Base-by-base conservation (phyloP, 2,888 invertebrate genomes). In the Idaea dimidiata region DNA sequence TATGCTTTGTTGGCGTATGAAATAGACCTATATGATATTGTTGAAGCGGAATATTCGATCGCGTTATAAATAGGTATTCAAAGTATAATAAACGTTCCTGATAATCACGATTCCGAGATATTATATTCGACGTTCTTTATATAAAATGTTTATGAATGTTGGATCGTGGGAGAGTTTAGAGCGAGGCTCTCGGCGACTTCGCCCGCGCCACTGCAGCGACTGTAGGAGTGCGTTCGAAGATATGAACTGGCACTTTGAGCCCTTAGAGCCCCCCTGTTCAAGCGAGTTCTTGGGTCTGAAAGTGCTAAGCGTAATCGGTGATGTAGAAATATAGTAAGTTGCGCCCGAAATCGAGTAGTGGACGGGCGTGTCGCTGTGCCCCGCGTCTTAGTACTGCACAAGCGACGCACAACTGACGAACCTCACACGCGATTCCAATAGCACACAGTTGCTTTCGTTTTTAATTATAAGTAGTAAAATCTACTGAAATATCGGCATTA, bases 1-100 rank as follows among this genome's bases (percentile, higher is more conserved):
- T 91, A 91, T 91, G 91, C 91, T 91, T 90, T 90, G 89, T 91
- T 91, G 89, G 89, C 89, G 89, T 86, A 89, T 84, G 86, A 84
- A 82, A 87, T 87, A 86, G 83, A 88, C 82, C 84, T 87, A 82
- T 88, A 85, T 24, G 1, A 83, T 88, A 85, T 87, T 87, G 89
- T 88, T 87, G 88, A 84, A 84, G 83, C 86, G 83, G 81, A 80
- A 79, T 80, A 80, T 79, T 84, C 81, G 82, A 82, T 82, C 79
- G 83, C 80, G 81, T 73, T 80, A 75, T 72, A 78, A 78, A 74
- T 80, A 43, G 43, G 43, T 43, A 80, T 84, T 82, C 79, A 80
- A 81, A 79, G 78, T 77, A 75, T 83, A 79, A 43, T 79, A 78
- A 82, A 83, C 87, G 88, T 87, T 88, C 88, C 85, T 84, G 84